Base-by-base conservation (phyloP, 1,140 invertebrate genomes). In the Drosophila melanica region DNA sequence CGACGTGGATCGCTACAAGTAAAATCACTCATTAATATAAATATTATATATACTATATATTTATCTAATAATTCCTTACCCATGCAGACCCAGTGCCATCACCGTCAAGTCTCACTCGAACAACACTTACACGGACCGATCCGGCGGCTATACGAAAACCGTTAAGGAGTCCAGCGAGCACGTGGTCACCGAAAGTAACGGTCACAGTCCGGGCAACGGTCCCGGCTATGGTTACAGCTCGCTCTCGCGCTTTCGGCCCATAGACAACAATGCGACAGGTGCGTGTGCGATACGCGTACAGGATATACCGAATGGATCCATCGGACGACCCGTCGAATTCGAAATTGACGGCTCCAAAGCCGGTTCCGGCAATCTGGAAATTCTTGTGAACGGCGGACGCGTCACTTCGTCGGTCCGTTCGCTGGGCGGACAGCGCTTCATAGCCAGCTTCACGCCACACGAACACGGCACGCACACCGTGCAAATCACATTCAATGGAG, bases 401-500 rank as follows among this genome's bases (percentile, higher is more conserved):
- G 98, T 99, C 12, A 98, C 98, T 0, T 98, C 98, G 81, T 97
- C 97, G 63, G 98, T 99, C 0, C 94, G 96, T 81, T 97, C 97
- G 75, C 93, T 98, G n/a, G 97, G 98, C 44, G 96, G 96, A 68
- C 97, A 99, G 91, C 94, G 96, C 79, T 98, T 97, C 93, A 93
- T 97, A 20, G 98, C 98, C 12, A 96, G 97, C 2, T 99, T 99
- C 91, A 97, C 97, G 37, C 97, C 98, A 0, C 96, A 97, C 81
- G 95, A 97, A 85, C 94, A 96, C 10, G 94, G 97, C 20, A 94
- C 95, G 23, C 98, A 99, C 93, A 94, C 95, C 3, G 96, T 99
- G 11, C 97, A 98, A 89, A 98, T 99, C 94, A 98, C 96, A 55
- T 99, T 99, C 93, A 99, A 99, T 93, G 96, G 96, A 20, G 96